Conservation (phyloP, 1,140 invertebrate genomes). For the Caenorhabditis briggsae region DNA sequence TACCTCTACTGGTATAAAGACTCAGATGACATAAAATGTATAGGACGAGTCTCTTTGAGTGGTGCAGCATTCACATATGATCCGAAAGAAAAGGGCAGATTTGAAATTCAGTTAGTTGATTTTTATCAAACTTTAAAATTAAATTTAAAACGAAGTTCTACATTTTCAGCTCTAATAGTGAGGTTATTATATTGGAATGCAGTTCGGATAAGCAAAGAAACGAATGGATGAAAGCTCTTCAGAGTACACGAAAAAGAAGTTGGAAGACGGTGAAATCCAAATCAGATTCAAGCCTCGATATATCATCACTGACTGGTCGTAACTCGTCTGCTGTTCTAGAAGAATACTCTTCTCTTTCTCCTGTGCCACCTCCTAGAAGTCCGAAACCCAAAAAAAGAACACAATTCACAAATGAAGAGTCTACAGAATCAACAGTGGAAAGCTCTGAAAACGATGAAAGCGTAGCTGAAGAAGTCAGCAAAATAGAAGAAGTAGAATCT, state of each 20-base stretch:
- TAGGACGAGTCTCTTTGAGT: constrained; percentile 59
- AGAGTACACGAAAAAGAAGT: constrained; percentile 55
- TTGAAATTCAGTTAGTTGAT: constrained; percentile 67
- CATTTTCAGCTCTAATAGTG: constrained; percentile 49
- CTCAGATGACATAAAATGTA: constrained; percentile 62
- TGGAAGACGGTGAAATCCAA: constrained; percentile 37
- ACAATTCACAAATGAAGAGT: background rate
- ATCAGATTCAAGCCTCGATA: constrained; percentile 41
- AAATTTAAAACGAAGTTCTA: background rate
- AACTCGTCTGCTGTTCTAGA: constrained; percentile 40
- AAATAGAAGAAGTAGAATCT: background rate
- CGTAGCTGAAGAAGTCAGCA: background rate
- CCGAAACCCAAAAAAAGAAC: constrained; percentile 44
- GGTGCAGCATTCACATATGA: constrained; percentile 68
- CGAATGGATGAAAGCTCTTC: constrained; percentile 65
- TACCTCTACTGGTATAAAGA: constrained; percentile 69
- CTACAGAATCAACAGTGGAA: constrained; percentile 2
- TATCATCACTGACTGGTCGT: constrained; percentile 18
- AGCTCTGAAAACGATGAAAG: background rate
- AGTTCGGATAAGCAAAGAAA: constrained; percentile 56
- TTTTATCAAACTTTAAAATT: background rate
- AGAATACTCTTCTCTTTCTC: constrained; percentile 26
- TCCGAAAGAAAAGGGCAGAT: constrained; percentile 65
- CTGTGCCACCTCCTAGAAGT: constrained; percentile 20
- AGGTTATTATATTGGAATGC: constrained; percentile 51